Evolutionary conservation across 2,113 vertebrate genomes (phyloP).

Genomic region (Otolemur garnettii): DNA sequence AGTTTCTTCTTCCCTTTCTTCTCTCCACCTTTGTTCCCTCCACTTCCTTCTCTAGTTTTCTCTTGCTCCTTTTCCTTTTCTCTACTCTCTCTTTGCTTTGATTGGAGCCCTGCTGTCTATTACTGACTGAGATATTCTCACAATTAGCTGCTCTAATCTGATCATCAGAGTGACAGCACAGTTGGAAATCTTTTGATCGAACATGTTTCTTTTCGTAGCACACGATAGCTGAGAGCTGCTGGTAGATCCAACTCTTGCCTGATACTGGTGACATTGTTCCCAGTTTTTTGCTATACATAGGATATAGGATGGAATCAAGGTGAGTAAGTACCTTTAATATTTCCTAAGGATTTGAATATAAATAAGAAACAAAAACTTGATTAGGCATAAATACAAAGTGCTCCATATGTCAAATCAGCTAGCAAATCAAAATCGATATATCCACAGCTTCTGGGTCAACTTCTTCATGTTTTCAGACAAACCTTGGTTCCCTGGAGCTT

Average conservation of each 20-base stretch:
- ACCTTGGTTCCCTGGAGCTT: not conserved
- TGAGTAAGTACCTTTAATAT: constrained; percentile 24
- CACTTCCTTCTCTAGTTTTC: not conserved
- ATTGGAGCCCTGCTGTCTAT: not conserved
- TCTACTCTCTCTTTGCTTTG: not conserved
- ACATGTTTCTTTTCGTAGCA: constrained; percentile 3
- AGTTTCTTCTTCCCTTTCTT: not conserved
- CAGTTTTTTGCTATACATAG: not conserved
- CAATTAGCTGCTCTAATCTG: not conserved
- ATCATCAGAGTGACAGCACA: not conserved
- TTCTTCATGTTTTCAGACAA: not conserved
- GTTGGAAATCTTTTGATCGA: constrained; percentile 16
- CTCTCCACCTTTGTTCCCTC: not conserved
- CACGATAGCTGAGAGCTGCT: not conserved
- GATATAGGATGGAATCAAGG: not conserved
- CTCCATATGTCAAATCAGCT: constrained; percentile 36
- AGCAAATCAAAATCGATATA: not conserved
- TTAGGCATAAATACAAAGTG: constrained; percentile 35
- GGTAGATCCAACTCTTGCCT: not conserved
- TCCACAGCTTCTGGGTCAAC: not conserved
- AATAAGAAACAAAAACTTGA: not conserved
- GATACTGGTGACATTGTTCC: not conserved
- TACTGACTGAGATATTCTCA: not conserved
- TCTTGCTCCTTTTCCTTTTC: not conserved
- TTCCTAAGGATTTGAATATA: constrained; percentile 4